Evolutionary conservation across 2,888 invertebrate genomes (phyloP).

Genomic region (Argyresthia goedartella): DNA sequence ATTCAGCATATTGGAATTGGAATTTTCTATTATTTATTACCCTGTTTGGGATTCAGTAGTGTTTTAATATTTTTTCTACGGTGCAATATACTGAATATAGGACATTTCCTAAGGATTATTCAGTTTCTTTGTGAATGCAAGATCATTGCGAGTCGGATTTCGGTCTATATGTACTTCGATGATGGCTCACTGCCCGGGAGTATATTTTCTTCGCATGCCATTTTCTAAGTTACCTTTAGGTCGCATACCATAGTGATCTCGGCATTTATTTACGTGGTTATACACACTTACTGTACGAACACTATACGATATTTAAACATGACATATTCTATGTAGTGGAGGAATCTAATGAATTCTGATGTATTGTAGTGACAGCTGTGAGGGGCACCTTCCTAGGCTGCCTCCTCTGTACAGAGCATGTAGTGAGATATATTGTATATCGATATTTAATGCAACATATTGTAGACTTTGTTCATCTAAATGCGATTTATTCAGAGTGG

Average conservation of each 20-base stretch:
- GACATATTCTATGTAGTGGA: constrained; percentile 54
- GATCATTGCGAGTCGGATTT: constrained; percentile 21
- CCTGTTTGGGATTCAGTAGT: constrained; percentile 11
- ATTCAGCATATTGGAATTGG: constrained; percentile 32
- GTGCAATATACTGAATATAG: constrained; percentile 45
- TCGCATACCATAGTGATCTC: constrained; percentile 61
- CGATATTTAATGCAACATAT: neutral
- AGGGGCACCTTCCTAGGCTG: constrained; percentile 13
- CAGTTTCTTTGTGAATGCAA: constrained; percentile 9
- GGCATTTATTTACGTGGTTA: constrained; percentile 69
- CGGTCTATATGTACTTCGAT: constrained; percentile 16
- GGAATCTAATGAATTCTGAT: constrained; percentile 21
- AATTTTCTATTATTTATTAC: constrained; percentile 14
- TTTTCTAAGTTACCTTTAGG: constrained; percentile 67
- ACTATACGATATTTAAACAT: constrained; percentile 58
- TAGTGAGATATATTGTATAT: constrained; percentile 52
- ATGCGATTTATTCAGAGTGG: constrained; percentile 60
- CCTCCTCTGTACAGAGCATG: constrained; percentile 33
- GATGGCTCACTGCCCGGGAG: constrained; percentile 6
- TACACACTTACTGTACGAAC: constrained; percentile 44
- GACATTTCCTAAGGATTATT: constrained; percentile 30
- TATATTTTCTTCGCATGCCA: constrained; percentile 48
- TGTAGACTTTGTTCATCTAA: constrained; percentile 38
- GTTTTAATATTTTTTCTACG: constrained; percentile 13
- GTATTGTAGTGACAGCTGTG: constrained; percentile 38